These are phyloP conservation scores for Tenebrio molitor DNA, from an alignment of 1,140 invertebrate species.

Conservation along the genomic window DNA sequence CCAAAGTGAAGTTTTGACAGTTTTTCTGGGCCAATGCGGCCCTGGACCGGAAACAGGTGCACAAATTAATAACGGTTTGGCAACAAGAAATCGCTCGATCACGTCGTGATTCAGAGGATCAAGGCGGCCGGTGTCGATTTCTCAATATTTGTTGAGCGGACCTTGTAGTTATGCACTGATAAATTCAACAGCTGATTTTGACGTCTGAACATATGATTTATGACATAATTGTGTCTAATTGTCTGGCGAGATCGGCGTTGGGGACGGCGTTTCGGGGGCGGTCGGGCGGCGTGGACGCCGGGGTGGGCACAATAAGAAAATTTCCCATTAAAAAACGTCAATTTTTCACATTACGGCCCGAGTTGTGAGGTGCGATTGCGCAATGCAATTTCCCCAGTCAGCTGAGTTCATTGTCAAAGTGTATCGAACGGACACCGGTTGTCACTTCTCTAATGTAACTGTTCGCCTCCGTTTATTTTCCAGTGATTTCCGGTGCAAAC, in stretches of 20 bases:
- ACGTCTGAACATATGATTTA: conserved; percentile 56
- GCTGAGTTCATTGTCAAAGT: conserved; percentile 59
- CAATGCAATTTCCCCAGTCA: conserved; percentile 54
- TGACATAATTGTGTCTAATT: conserved; percentile 1
- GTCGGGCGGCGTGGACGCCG: neutral
- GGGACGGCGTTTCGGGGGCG: too few relatives aligned
- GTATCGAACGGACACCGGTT: conserved; percentile 56
- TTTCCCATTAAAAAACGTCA: conserved; percentile 32
- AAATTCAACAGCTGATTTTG: conserved; percentile 56
- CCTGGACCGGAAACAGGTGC: too few relatives aligned
- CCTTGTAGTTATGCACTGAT: conserved; percentile 45
- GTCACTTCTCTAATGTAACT: conserved; percentile 47
- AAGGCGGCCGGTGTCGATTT: neutral
- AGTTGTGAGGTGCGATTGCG: conserved; percentile 48
- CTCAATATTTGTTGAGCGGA: conserved; percentile 16
- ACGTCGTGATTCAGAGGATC: too few relatives aligned
- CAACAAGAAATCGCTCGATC: too few relatives aligned
- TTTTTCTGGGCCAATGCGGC: too few relatives aligned
- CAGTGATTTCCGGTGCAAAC: conserved; percentile 29
- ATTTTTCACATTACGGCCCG: conserved; percentile 22
- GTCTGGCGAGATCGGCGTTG: neutral
- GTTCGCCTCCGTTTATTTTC: conserved; percentile 40
- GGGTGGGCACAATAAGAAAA: conserved; percentile 1
- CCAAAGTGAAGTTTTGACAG: too few relatives aligned
- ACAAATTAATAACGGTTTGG: too few relatives aligned